Base-by-base conservation (phyloP, 1,140 invertebrate genomes). In the Megalopta genalis region DNA sequence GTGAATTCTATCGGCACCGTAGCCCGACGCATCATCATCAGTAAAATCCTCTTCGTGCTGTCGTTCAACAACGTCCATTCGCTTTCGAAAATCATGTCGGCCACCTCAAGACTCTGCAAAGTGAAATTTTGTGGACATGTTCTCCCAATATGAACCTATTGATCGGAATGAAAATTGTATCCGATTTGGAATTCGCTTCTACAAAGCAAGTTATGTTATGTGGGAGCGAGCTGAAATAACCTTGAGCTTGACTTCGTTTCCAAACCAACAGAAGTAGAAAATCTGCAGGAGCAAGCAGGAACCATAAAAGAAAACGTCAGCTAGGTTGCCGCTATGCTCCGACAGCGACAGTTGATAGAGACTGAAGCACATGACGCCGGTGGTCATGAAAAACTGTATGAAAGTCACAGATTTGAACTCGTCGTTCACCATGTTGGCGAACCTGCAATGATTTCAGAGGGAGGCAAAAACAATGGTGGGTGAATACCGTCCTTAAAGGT, bases 181-280 rank as follows among this genome's bases (percentile, higher is more conserved):
- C 8, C 3, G 39, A 42, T 9, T n/a, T n/a, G n/a, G 39, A 42
- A 49, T 49, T 16, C 16, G 18, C 1, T 57, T 0, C n/a, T n/a
- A n/a, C n/a, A n/a, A n/a, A n/a, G n/a, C n/a, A n/a, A n/a, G n/a
- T n/a, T n/a, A n/a, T n/a, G n/a, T n/a, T n/a, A n/a, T n/a, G n/a
- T n/a, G n/a, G 32, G 32, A 32, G 4, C 64, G 6, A 80, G 52
- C 42, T 1, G 23, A 7, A 25, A 59, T 6, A 8, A 84, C 83
- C 73, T 84, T 84, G 5, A 80, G 32, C 21, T 80, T 94, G 0
- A 94, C 91, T 86, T 94, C 93, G 82, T 93, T 94, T 23, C 94
- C 94, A 83, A 93, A 94, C 93, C 94, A 94, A 82, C 94, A 94
- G 63, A 94, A 94, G 0, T 94, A 85, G 57, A 93, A 92, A 32